A percentile compares a stretch with the other conserved stretches of the same genome.
Conservation (phyloP, 2,888 invertebrate species). For the Trichopria drosophilae region DNA sequence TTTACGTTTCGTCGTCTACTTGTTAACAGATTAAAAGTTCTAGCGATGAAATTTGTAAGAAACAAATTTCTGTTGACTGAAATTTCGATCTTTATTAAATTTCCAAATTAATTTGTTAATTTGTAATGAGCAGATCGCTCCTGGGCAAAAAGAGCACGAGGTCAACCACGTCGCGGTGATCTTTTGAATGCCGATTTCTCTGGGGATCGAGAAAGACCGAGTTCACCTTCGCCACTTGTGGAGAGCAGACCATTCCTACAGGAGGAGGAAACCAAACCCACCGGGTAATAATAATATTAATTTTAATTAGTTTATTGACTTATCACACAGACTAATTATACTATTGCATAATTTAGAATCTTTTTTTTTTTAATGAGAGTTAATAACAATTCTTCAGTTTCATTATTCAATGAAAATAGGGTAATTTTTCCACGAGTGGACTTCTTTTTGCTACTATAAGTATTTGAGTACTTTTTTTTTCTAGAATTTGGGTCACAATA, state of each 20-base stretch:
- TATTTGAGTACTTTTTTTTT: no score
- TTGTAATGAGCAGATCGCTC: conserved; percentile 70
- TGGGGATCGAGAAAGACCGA: conserved; percentile 73
- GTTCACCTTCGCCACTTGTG: conserved; percentile 67
- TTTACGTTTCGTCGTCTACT: conserved; percentile 1
- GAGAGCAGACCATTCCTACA: conserved; percentile 62
- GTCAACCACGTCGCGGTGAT: conserved; percentile 79
- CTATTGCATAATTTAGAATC: background rate
- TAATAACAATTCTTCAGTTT: no score
- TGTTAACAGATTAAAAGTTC: no score
- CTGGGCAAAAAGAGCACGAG: conserved; percentile 80
- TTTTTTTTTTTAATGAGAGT: no score
- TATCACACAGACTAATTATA: background rate
- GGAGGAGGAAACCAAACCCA: conserved; percentile 64
- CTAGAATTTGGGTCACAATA: no score
- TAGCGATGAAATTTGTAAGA: no score
- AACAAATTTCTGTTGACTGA: no score
- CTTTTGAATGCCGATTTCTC: conserved; percentile 73
- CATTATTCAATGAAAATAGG: background rate
- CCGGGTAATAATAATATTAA: conserved; percentile 57
- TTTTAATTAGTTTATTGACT: background rate
- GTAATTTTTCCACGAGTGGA: no score
- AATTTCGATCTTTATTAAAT: background rate
- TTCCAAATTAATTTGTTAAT: background rate
- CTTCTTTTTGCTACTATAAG: no score